Percentiles rank a stretch among this genome's conserved stretches.
Conservation (phyloP, 2,888 invertebrate species). For the Andrena fulva region DNA sequence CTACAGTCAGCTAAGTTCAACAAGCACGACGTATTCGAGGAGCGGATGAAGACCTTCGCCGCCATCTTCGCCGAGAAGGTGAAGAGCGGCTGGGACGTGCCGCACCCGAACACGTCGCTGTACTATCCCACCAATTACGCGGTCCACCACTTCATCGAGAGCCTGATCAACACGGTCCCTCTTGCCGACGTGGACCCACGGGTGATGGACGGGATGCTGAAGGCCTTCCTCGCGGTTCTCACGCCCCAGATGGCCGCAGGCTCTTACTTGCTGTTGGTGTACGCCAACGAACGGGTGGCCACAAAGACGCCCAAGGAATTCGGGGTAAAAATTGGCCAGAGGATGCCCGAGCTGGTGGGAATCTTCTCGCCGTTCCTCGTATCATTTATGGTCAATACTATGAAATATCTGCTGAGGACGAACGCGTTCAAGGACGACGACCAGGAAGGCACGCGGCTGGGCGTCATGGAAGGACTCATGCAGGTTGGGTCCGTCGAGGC, state of each 20-base stretch:
- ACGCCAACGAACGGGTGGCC: constrained; percentile 22
- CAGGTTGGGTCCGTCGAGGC: neutral
- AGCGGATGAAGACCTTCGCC: constrained; percentile 50
- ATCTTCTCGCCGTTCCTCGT: constrained; percentile 39
- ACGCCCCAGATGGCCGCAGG: constrained; percentile 60
- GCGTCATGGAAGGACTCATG: constrained; percentile 41
- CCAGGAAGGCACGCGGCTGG: neutral
- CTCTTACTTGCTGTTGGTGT: constrained; percentile 64
- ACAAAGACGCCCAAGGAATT: constrained; percentile 38
- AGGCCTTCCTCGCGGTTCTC: constrained; percentile 52
- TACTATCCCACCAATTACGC: constrained; percentile 62
- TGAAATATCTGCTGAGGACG: neutral
- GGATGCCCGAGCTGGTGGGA: constrained; percentile 26
- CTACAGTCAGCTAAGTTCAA: neutral
- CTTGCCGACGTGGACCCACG: neutral
- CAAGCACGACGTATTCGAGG: constrained; percentile 43
- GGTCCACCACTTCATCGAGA: constrained; percentile 5
- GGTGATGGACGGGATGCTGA: constrained; percentile 55
- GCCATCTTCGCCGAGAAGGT: constrained; percentile 46
- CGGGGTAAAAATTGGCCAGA: constrained; percentile 47
- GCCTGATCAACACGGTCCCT: fast-evolving
- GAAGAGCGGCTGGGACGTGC: constrained; percentile 60
- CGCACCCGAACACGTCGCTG: constrained; percentile 11
- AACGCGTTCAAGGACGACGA: neutral
- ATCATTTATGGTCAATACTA: neutral